Evolutionary conservation across 2,797 vertebrate genomes (phyloP).

Genomic region (Sphenopsis melanotis): DNA sequence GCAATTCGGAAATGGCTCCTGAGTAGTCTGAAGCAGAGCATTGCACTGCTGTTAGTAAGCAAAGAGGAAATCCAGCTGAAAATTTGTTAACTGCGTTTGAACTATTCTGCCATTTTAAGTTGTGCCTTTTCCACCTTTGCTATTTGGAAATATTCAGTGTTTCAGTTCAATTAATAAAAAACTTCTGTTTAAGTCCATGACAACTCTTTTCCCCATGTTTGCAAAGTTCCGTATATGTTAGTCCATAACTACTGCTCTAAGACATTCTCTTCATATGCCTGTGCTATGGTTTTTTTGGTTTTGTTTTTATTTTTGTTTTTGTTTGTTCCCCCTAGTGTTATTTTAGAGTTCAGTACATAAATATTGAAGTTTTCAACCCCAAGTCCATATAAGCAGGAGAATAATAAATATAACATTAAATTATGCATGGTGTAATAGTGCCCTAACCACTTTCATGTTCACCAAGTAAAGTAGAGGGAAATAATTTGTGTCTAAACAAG

Average conservation of each 20-base stretch:
- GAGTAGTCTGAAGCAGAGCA: background rate
- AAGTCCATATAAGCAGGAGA: background rate
- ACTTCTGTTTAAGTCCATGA: background rate
- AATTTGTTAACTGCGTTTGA: background rate
- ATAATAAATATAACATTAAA: constrained; percentile 19
- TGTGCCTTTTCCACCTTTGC: background rate
- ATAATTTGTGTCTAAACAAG: constrained; percentile 35
- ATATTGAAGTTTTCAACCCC: background rate
- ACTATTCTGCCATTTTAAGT: background rate
- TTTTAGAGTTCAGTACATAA: background rate
- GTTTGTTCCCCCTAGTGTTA: background rate
- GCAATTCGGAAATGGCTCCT: background rate
- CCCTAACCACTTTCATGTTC: constrained; percentile 20
- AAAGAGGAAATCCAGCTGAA: background rate
- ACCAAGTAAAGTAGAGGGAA: background rate
- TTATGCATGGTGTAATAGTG: background rate
- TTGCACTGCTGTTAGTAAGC: background rate
- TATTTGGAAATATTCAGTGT: background rate
- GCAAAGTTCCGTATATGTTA: background rate
- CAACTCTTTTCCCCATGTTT: background rate
- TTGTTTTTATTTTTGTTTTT: background rate
- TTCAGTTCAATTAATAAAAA: background rate
- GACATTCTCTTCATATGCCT: background rate
- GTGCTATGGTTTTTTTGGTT: background rate
- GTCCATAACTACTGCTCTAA: background rate